Evolutionary conservation across 92 coral and sea anemone species (phyloP), one percentile per base, ranked within the genome.

Genomic region (Heteractis magnifica): DNA sequence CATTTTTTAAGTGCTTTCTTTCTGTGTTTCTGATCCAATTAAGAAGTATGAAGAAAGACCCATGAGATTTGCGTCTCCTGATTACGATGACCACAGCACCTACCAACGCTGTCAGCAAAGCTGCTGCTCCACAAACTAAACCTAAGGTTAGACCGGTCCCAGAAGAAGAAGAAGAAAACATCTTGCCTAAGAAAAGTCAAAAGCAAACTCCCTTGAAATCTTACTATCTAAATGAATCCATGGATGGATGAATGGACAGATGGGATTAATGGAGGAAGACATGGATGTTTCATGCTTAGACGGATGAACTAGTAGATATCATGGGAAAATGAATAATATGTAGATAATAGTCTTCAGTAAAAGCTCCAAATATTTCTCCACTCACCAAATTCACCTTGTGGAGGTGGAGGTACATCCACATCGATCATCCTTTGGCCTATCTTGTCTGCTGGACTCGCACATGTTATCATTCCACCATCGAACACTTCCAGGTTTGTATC

Each of bases 401-500:
- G 44, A 34, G 44, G 44, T 34, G 44, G 3, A 34, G 44, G 44
- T 34, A 23, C 78, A 7, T 26, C 16, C 3, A 85, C 60, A 20
- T 56, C 52, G 18, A 85, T 26, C 0, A 85, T 56, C 52, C 71
- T 85, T 44, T 49, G 62, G 52, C 90, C 90, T 78, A 84, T 83
- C 93, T 84, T 81, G 58, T 82, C 44, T 51, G 87, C 81, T 18
- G 93, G 93, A 14, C 81, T 91, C 75, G 79, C 85, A 44, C 93
- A 90, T 65, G 62, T 65, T 15, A 87, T 71, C 56, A 26, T 60
- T 7, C 87, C 93, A 10, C 91, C 89, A 49, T 90, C 93, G 65
- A 90, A 90, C 79, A 79, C 77, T 23, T 84, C 87, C 4, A 90
- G 89, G 21, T 74, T 75, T 13, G 65, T 10, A 62, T 85, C 81